Conservation (phyloP, 2,888 invertebrate genomes). For the Ganaspis brasiliensis region DNA sequence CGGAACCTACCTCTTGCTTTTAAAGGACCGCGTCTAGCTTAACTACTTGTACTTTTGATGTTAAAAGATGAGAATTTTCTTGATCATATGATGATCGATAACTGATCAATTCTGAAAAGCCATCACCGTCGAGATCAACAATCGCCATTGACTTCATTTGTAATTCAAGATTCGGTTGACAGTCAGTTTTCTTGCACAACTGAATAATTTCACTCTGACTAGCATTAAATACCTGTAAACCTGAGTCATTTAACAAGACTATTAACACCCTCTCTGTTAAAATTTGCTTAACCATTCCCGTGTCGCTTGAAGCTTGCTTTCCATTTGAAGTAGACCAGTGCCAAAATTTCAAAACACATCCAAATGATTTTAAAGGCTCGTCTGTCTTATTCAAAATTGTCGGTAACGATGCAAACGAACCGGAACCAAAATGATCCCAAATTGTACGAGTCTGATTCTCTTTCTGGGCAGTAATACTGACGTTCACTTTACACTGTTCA, state of each 20-base stretch:
- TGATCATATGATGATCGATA: constrained; percentile 81
- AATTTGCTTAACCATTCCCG: constrained; percentile 64
- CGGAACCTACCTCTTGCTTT: constrained; percentile 35
- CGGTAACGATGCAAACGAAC: constrained; percentile 88
- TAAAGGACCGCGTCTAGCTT: constrained; percentile 69
- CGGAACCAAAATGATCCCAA: constrained; percentile 85
- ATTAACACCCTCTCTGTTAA: constrained; percentile 89
- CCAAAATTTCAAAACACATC: constrained; percentile 92
- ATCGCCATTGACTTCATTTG: constrained; percentile 87
- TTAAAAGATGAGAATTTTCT: constrained; percentile 62
- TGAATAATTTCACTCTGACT: constrained; percentile 90
- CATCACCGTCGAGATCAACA: constrained; percentile 88
- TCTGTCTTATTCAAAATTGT: constrained; percentile 82
- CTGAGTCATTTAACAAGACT: constrained; percentile 89
- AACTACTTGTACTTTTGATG: constrained; percentile 75
- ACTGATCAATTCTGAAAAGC: constrained; percentile 89
- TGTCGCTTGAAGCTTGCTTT: constrained; percentile 66
- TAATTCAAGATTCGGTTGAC: constrained; percentile 89
- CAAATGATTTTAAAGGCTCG: constrained; percentile 83
- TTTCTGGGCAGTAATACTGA: constrained; percentile 81
- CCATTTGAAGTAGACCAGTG: constrained; percentile 84
- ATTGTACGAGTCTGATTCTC: constrained; percentile 82
- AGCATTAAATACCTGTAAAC: constrained; percentile 89
- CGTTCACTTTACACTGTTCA: constrained; percentile 84
- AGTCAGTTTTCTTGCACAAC: constrained; percentile 84